These are phyloP conservation scores for Apodemia zela DNA, from an alignment of 2,888 invertebrate genomes.

Conservation along the genomic window DNA sequence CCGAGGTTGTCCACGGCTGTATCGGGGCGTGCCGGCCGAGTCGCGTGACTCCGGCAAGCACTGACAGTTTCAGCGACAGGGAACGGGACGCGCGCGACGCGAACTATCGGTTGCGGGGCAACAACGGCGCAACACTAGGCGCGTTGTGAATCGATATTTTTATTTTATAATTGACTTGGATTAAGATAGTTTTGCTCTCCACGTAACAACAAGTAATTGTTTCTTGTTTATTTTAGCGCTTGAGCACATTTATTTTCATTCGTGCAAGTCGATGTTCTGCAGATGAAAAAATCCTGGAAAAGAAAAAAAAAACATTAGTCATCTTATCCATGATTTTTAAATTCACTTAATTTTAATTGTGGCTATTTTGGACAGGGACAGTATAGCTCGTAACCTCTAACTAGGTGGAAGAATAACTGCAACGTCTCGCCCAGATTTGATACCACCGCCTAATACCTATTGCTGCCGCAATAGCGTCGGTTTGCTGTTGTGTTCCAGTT, in stretches of 20 bases:
- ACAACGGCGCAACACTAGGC: conserved; percentile 54
- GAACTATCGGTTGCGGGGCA: conserved; percentile 55
- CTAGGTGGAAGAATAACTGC: too few relatives aligned
- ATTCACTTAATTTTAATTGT: neutral
- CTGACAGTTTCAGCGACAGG: conserved; percentile 68
- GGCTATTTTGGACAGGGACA: too few relatives aligned
- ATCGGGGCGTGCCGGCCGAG: conserved; percentile 77
- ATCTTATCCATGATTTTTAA: neutral
- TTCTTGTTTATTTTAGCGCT: conserved; percentile 50
- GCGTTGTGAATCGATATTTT: conserved; percentile 41
- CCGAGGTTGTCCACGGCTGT: conserved; percentile 80
- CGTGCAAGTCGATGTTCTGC: conserved; percentile 56
- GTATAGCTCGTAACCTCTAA: too few relatives aligned
- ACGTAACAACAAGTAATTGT: conserved; percentile 43
- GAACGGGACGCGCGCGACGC: conserved; percentile 61
- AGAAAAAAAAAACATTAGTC: conserved; percentile 39
- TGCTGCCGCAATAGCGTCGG: too few relatives aligned
- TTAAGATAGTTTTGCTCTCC: conserved; percentile 26
- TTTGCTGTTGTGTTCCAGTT: too few relatives aligned
- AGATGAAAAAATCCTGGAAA: conserved; percentile 69
- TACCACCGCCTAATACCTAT: too few relatives aligned
- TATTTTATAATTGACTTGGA: conserved; percentile 50
- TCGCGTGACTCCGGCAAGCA: conserved; percentile 79
- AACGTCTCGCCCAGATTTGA: too few relatives aligned
- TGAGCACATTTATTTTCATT: conserved; percentile 60